Evolutionary conservation across 1,140 invertebrate genomes (phyloP).

Genomic region (Capitella teleta): DNA sequence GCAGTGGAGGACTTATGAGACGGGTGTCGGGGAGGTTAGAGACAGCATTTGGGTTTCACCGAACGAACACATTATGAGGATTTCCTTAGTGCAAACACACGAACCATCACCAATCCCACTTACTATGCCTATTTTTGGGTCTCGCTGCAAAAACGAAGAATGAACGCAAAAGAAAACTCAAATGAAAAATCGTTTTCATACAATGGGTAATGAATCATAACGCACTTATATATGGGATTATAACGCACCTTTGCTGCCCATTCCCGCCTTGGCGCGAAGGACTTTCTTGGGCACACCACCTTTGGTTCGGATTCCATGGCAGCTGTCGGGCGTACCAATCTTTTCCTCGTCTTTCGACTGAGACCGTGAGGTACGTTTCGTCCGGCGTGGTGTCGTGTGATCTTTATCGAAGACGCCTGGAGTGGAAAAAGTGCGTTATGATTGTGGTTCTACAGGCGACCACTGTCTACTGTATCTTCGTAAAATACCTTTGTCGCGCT

Average conservation of each 20-base stretch:
- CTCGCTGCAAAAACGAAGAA: background rate
- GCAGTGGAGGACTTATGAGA: too few relatives aligned
- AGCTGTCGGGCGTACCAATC: background rate
- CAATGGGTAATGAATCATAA: too few relatives aligned
- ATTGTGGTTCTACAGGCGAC: too few relatives aligned
- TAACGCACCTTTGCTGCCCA: background rate
- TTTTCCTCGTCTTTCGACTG: background rate
- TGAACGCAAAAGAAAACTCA: background rate
- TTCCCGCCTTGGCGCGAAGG: background rate
- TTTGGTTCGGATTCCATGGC: background rate
- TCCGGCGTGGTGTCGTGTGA: background rate
- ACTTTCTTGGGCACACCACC: background rate
- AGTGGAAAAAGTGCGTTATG: too few relatives aligned
- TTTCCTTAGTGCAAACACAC: too few relatives aligned
- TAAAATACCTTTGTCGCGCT: conserved; percentile 14
- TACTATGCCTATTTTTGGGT: background rate
- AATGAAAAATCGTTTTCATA: too few relatives aligned
- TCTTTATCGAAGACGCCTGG: background rate
- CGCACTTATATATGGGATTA: too few relatives aligned
- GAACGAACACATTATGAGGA: too few relatives aligned
- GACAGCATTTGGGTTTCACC: too few relatives aligned
- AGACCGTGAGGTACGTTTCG: background rate
- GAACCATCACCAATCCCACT: too few relatives aligned
- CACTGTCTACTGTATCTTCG: too few relatives aligned
- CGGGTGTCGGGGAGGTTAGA: too few relatives aligned